phyloP scores from a whole-genome alignment of 2,113 vertebrate genomes.

The Oxyura jamaicensis region DNA sequence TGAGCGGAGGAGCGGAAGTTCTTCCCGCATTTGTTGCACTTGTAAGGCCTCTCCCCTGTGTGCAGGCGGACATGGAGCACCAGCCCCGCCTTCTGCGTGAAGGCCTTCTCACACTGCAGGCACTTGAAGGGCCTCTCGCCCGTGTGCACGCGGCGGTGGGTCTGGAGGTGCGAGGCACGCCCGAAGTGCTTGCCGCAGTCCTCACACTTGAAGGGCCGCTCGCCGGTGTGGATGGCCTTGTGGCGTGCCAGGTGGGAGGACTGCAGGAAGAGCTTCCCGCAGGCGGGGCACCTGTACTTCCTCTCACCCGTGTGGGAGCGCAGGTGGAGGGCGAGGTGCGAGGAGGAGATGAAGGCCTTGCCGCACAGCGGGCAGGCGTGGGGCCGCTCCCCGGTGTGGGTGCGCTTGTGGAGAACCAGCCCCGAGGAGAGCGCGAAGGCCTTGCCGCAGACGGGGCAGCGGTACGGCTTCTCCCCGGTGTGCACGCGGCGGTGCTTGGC shows the following conservation, averaged over 20 bases:
- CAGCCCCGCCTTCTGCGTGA: constrained; percentile 40
- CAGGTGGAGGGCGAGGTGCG: constrained; percentile 69
- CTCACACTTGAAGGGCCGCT: constrained; percentile 1
- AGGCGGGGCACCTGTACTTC: neutral
- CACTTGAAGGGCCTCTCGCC: constrained; percentile 50
- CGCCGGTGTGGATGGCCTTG: neutral
- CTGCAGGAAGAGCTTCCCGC: neutral
- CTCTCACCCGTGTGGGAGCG: neutral
- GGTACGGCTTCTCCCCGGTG: neutral
- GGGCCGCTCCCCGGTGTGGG: constrained; percentile 61
- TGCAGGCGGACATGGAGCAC: constrained; percentile 18
- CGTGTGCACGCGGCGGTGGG: neutral
- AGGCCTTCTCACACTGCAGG: constrained; percentile 51
- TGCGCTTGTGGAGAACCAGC: constrained; percentile 45
- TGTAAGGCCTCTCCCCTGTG: constrained; percentile 6
- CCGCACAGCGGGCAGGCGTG: constrained; percentile 71
- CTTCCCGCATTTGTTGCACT: constrained; percentile 14
- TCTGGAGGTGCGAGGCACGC: neutral
- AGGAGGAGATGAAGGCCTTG: constrained; percentile 78
- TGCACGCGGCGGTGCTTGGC: neutral
- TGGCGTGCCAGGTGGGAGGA: neutral
- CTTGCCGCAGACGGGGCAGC: constrained; percentile 58
- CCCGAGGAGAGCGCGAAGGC: constrained; percentile 14
- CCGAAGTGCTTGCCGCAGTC: neutral
- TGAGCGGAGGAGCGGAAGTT: neutral